A percentile compares a stretch with the other conserved stretches of the same genome.
Evolutionary conservation across 2,888 invertebrate species (phyloP).

Genomic region (Plemyria rubiginata): DNA sequence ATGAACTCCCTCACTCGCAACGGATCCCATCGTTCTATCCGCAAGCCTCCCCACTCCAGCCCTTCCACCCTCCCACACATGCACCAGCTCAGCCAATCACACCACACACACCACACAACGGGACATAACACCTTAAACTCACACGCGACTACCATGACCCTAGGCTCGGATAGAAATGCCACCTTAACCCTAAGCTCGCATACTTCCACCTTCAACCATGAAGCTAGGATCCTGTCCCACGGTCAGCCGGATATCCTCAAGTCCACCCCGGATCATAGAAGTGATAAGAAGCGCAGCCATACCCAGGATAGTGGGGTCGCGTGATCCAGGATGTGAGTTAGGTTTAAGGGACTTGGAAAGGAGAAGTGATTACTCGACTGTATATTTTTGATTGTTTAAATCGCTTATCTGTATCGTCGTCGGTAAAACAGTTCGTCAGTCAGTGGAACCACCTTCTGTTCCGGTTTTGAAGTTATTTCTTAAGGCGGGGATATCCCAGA

Average conservation of each 20-base stretch:
- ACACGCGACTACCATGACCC: constrained; percentile 79
- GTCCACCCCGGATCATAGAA: constrained; percentile 91
- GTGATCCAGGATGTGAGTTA: constrained; percentile 59
- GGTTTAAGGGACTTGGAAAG: constrained; percentile 29
- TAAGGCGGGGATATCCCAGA: too few species aligned
- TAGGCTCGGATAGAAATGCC: constrained; percentile 73
- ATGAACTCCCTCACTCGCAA: constrained; percentile 91
- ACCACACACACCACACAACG: constrained; percentile 69
- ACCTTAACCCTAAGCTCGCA: constrained; percentile 71
- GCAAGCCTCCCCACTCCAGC: constrained; percentile 78
- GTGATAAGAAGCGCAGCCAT: constrained; percentile 73
- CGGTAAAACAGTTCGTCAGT: too few species aligned
- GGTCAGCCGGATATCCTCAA: constrained; percentile 94
- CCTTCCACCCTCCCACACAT: constrained; percentile 73
- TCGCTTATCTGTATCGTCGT: too few species aligned
- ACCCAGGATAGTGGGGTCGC: constrained; percentile 74
- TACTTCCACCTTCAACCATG: constrained; percentile 67
- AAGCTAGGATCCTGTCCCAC: constrained; percentile 66
- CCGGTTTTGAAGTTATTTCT: too few species aligned
- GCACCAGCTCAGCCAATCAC: constrained; percentile 57
- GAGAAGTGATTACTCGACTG: constrained; percentile 33
- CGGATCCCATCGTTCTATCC: constrained; percentile 87
- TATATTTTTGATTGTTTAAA: background rate
- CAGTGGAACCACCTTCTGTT: background rate
- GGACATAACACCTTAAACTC: constrained; percentile 86